Evolutionary conservation across 2,797 vertebrate genomes (phyloP).

Genomic region (Amblyopsis hoosieri): DNA sequence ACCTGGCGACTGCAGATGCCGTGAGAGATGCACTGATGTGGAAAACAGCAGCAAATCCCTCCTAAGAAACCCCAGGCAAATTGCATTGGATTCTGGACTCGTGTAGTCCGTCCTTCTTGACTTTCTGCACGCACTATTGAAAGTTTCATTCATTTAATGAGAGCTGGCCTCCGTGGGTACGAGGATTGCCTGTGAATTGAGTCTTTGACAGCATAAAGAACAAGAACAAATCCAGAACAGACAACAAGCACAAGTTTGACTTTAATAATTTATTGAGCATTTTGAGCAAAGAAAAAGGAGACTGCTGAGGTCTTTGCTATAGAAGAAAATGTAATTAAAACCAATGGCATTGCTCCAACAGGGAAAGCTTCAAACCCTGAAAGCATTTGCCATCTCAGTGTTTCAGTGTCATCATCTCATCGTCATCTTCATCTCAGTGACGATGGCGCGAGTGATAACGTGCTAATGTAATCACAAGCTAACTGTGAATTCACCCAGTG

Average conservation of each 20-base stretch:
- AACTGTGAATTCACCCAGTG: no score
- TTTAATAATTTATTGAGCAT: conserved; percentile 14
- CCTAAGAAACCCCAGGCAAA: conserved; percentile 42
- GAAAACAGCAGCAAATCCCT: conserved; percentile 55
- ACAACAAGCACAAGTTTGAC: background rate
- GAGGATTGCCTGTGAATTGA: background rate
- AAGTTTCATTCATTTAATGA: conserved; percentile 38
- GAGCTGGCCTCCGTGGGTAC: conserved; percentile 2
- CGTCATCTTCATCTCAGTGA: no score
- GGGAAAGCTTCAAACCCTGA: conserved; percentile 1
- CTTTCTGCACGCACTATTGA: conserved; percentile 17
- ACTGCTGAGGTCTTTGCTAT: background rate
- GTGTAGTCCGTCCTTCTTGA: conserved; percentile 21
- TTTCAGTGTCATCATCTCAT: no score
- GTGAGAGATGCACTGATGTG: conserved; percentile 30
- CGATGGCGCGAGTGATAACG: no score
- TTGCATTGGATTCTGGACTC: conserved; percentile 33
- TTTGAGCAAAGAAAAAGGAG: background rate
- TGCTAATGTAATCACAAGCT: no score
- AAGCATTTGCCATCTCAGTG: no score
- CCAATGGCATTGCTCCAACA: background rate
- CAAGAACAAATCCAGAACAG: background rate
- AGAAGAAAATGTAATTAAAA: background rate
- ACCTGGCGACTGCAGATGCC: conserved; percentile 50
- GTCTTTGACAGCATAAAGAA: conserved; percentile 3